phyloP scores from a whole-genome alignment of 1,140 invertebrate genomes.

The Drosophila dunni region DNA sequence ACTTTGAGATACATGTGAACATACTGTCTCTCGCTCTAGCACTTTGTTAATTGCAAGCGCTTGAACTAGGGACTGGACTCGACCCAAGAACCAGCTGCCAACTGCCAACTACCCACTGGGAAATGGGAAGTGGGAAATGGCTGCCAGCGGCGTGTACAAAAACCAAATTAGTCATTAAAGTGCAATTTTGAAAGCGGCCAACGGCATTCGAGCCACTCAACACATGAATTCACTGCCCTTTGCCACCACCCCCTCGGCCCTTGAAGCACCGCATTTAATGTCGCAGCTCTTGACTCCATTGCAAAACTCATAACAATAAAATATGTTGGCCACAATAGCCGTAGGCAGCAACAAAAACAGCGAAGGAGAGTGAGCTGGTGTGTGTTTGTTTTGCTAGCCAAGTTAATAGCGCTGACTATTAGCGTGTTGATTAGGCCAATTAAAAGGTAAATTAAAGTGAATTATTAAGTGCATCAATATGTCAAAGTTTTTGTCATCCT shows the following conservation, averaged over 20 bases:
- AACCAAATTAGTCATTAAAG: slow-evolving; percentile 81
- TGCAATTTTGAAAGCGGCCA: slow-evolving; percentile 75
- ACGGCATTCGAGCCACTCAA: slow-evolving; percentile 27
- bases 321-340: slow-evolving; percentile 55
- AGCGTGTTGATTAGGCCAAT: slow-evolving; percentile 77
- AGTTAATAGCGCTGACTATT: slow-evolving; percentile 69
- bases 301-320: slow-evolving; percentile 77
- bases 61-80: slow-evolving; percentile 18
- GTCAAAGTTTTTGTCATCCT: slow-evolving; percentile 27
- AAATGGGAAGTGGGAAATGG: background rate
- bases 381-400: slow-evolving; percentile 29
- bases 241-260: background rate
- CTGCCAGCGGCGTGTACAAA: slow-evolving; percentile 45
- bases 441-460: slow-evolving; percentile 81
- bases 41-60: slow-evolving; percentile 49
- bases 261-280: background rate
- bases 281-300: slow-evolving; percentile 30
- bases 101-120: slow-evolving; percentile 9
- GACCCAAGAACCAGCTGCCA: slow-evolving; percentile 14
- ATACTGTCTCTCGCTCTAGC: slow-evolving; percentile 28
- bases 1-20: background rate
- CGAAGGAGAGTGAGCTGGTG: background rate
- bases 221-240: slow-evolving; percentile 1
- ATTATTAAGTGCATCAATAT: slow-evolving; percentile 57
- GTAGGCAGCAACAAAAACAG: slow-evolving; percentile 10